A percentile compares a stretch with the other conserved stretches of the same genome.
These are phyloP conservation scores for Asarcornis scutulata DNA, from an alignment of 2,113 vertebrate species.

Conservation along the genomic window DNA sequence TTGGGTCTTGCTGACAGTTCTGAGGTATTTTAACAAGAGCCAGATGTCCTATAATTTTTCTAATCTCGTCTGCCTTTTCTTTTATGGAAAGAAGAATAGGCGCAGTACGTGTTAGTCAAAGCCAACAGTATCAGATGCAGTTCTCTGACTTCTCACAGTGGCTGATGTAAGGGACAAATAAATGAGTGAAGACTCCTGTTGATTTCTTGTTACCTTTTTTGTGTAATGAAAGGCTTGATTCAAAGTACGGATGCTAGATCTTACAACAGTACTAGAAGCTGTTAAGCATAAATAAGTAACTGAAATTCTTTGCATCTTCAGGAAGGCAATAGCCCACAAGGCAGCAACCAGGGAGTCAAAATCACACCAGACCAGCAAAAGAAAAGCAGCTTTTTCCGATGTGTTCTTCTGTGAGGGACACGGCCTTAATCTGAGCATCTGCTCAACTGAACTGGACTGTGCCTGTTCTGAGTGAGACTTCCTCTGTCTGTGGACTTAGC, in stretches of 20 bases:
- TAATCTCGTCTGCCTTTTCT: neutral
- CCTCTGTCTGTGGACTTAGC: constrained; percentile 60
- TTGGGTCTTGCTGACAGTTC: neutral
- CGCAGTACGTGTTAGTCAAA: rapidly evolving
- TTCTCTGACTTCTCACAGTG: rapidly evolving
- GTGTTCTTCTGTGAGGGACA: constrained; percentile 88
- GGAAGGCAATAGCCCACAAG: constrained; percentile 93
- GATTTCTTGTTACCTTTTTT: neutral
- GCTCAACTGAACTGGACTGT: constrained; percentile 83
- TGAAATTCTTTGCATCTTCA: constrained; percentile 67
- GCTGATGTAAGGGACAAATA: neutral
- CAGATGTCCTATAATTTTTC: neutral
- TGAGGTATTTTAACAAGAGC: neutral
- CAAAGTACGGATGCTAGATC: neutral
- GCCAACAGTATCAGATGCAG: neutral
- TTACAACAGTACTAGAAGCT: neutral
- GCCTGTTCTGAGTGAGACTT: constrained; percentile 71
- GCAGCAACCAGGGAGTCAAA: constrained; percentile 91
- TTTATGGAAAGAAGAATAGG: neutral
- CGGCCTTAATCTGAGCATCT: constrained; percentile 68
- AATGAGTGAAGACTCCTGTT: rapidly evolving
- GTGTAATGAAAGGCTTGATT: neutral
- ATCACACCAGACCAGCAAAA: constrained; percentile 94
- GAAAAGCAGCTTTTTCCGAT: constrained; percentile 96
- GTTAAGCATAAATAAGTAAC: neutral